phyloP scores from a whole-genome alignment of 1,140 invertebrate genomes.

The Drosophila lini region DNA sequence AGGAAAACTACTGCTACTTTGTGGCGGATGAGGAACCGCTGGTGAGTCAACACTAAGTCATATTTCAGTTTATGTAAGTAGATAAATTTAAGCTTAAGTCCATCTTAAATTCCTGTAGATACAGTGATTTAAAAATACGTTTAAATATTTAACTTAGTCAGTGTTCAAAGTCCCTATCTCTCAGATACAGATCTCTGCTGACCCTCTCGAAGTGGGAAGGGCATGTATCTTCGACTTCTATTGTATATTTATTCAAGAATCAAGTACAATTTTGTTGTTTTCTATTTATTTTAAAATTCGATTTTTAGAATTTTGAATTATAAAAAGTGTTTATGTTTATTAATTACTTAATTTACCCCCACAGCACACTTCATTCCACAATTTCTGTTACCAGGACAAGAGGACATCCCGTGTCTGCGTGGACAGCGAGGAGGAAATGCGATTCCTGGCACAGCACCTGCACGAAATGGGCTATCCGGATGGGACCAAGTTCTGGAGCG shows the following conservation, averaged over 20 bases:
- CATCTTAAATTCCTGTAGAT: too few species aligned
- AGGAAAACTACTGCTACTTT: conserved; percentile 64
- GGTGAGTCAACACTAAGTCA: conserved; percentile 39
- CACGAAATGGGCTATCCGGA: conserved; percentile 45
- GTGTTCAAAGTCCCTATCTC: too few species aligned
- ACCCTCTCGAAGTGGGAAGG: too few species aligned
- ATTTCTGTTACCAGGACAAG: conserved; percentile 70
- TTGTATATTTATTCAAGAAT: too few species aligned
- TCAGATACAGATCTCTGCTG: too few species aligned
- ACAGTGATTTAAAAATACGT: too few species aligned
- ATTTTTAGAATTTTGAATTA: too few species aligned
- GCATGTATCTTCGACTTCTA: too few species aligned
- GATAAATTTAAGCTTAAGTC: background rate
- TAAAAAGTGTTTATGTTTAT: background rate
- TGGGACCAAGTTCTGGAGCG: conserved; percentile 69
- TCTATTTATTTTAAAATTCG: too few species aligned
- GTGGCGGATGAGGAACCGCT: conserved; percentile 48
- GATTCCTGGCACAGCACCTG: conserved; percentile 51
- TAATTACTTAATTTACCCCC: background rate
- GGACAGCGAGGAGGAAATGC: conserved; percentile 65
- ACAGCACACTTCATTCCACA: conserved; percentile 68
- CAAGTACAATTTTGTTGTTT: too few species aligned
- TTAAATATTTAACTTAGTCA: too few species aligned
- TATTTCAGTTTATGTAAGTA: background rate
- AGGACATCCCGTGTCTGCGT: conserved; percentile 65